Conservation (phyloP, 2,888 invertebrate genomes). For the Blastobasis adustella region DNA sequence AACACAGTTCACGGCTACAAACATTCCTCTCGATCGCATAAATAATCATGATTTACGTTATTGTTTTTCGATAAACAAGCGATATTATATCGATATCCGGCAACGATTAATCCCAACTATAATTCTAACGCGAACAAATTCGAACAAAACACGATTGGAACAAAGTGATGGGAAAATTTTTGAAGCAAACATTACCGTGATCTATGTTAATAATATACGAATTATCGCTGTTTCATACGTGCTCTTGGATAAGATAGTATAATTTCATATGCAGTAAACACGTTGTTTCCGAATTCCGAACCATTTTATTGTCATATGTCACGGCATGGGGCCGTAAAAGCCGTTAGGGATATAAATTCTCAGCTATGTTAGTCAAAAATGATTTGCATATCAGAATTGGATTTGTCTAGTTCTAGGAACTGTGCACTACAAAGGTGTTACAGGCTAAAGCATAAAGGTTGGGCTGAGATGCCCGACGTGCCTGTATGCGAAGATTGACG, state of each 20-base stretch:
- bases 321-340: slow-evolving; percentile 52
- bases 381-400: slow-evolving; percentile 52
- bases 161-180: not conserved
- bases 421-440: too few species aligned
- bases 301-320: slow-evolving; percentile 59
- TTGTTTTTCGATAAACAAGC: too few species aligned
- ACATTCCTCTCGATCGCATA: too few species aligned
- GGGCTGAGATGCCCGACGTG: too few species aligned
- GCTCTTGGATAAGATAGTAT: slow-evolving; percentile 37
- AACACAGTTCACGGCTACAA: too few species aligned
- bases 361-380: slow-evolving; percentile 23
- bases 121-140: too few species aligned
- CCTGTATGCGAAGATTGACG: too few species aligned
- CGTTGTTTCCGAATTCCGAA: slow-evolving; percentile 48
- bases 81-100: too few species aligned
- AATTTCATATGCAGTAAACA: slow-evolving; percentile 58
- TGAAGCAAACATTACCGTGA: slow-evolving; percentile 27
- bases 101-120: too few species aligned
- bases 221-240: slow-evolving; percentile 30
- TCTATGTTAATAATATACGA: slow-evolving; percentile 40
- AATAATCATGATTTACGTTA: too few species aligned
- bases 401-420: slow-evolving; percentile 39
- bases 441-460: too few species aligned
- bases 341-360: slow-evolving; percentile 49
- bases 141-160: too few species aligned